Evolutionary conservation across 2,113 vertebrate species (phyloP), one percentile per base, ranked within the genome.

Genomic region (Spea multiplicata): DNA sequence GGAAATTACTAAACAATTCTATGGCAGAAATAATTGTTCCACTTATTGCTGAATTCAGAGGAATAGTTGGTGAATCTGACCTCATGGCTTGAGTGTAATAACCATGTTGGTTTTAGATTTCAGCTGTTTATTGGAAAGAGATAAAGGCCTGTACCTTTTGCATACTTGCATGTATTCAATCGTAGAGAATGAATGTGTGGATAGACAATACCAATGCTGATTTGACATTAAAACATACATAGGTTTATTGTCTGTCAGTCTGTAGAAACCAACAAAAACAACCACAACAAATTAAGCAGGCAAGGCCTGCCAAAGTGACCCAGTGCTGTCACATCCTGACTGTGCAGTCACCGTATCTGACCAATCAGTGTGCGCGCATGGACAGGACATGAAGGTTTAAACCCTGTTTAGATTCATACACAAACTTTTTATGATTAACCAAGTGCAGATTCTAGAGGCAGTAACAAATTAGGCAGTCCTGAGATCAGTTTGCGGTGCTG

Each of bases 201-300:
- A 52, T 7, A 52, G 50, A 59, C 6, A 75, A 66, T 47, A 66
- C 6, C 44, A 44, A 44, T 44, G 8, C 9, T 16, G n/a, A 2
- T 48, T 69, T 69, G 49, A 13, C 3, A 50, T 78, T 78, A 52
- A 52, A 46, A 66, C 57, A 53, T 64, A 10, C n/a, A 44, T 64
- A 50, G 69, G 69, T 78, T 71, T 72, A 78, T 72, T 78, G 55
- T 71, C 76, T 49, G 64, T 66, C 47, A 76, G 65, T 57, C 50
- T 67, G 67, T 44, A 57, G 44, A 47, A 59, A 76, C 50, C n/a
- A 69, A 69, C 66, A 68, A 16, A 8, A 76, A 61, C 30, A 48
- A 68, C 16, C 45, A 69, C 74, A 59, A 57, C 70, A 70, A 45
- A 45, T 16, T 76, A 16, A 48, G 52, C 74, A 75, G 30, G 30